These are phyloP conservation scores for Perdita meconis DNA, from an alignment of 2,888 invertebrate species.

Conservation along the genomic window DNA sequence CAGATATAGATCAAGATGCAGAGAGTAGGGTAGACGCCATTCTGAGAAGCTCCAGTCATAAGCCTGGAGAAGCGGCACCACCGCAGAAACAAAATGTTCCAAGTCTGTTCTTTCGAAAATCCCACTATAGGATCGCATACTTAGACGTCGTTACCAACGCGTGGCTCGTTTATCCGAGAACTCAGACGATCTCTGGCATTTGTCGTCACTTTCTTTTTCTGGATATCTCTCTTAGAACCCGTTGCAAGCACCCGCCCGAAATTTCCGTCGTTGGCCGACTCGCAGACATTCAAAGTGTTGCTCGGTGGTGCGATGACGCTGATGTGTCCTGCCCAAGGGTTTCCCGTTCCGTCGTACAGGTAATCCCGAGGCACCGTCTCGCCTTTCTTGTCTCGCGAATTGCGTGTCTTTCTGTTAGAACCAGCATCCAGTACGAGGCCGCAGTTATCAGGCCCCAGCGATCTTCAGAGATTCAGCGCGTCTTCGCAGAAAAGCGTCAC, in stretches of 20 bases:
- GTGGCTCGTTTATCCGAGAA: constrained; percentile 15
- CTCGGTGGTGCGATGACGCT: constrained; percentile 84
- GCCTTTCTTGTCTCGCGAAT: constrained; percentile 15
- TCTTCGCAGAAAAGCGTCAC: constrained; percentile 80
- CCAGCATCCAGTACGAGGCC: constrained; percentile 86
- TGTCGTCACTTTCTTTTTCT: constrained; percentile 19
- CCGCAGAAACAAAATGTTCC: no score
- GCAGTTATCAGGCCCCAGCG: constrained; percentile 84
- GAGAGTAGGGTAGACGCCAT: no score
- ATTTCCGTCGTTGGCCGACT: constrained; percentile 86
- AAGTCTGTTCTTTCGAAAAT: no score
- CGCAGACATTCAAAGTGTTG: constrained; percentile 81
- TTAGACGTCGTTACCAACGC: no score
- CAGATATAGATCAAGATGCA: no score
- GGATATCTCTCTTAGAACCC: constrained; percentile 84
- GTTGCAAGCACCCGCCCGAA: constrained; percentile 87
- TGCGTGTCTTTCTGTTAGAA: constrained; percentile 81
- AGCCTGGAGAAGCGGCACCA: no score
- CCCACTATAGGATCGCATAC: no score
- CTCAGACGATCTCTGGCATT: neutral
- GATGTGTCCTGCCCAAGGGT: constrained; percentile 86
- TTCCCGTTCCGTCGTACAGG: constrained; percentile 85
- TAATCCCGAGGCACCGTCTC: constrained; percentile 66
- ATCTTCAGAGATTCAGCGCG: constrained; percentile 81
- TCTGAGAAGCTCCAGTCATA: no score